A percentile compares a stretch with the other conserved stretches of the same genome.
These are phyloP conservation scores for Moxostoma hubbsi DNA, from an alignment of 2,797 vertebrate genomes.

Conservation along the genomic window DNA sequence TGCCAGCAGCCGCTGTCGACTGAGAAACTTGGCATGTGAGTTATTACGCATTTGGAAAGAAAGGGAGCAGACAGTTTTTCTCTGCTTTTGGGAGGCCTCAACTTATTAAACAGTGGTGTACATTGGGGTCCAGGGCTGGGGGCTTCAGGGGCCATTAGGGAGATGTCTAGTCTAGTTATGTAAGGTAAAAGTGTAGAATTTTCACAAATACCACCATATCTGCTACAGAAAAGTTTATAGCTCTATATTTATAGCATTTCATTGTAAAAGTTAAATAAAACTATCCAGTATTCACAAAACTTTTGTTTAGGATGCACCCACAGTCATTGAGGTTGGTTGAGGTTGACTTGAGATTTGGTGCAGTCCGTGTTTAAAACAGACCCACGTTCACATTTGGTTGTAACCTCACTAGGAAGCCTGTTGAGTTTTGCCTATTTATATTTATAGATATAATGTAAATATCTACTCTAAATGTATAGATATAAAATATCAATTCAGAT, in stretches of 20 bases:
- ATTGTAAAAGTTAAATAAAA: neutral
- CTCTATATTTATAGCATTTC: neutral
- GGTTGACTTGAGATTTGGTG: neutral
- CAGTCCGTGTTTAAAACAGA: neutral
- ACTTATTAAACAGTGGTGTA: conserved; percentile 57
- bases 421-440: no score
- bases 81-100: conserved; percentile 54
- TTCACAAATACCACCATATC: conserved; percentile 24
- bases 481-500: no score
- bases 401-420: no score
- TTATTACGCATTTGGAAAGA: conserved; percentile 61
- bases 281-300: neutral
- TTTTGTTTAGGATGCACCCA: neutral
- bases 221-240: conserved; percentile 10
- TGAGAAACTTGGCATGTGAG: conserved; percentile 55
- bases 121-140: conserved; percentile 51
- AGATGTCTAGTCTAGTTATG: conserved; percentile 55
- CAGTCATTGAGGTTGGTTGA: no score
- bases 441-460: no score
- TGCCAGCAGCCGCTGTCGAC: conserved; percentile 58
- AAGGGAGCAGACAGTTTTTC: conserved; percentile 59
- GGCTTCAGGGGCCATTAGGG: conserved; percentile 49
- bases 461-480: no score
- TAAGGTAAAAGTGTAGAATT: conserved; percentile 47
- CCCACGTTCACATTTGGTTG: no score